Evolutionary conservation across 1,140 invertebrate species (phyloP), one percentile per base, ranked within the genome.

Genomic region (Bicyclus anynana): DNA sequence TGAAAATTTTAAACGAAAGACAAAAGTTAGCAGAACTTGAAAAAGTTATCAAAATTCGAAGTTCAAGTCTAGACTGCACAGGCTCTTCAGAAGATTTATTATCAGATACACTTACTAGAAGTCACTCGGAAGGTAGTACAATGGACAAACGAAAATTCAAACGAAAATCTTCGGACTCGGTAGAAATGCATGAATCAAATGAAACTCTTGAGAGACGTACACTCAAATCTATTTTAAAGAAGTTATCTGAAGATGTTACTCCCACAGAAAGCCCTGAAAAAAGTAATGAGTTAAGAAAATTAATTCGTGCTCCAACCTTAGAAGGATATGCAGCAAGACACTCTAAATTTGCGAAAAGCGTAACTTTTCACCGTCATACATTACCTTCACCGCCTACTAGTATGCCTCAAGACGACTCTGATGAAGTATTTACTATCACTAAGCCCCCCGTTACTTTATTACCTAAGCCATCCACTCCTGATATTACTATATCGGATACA

Each of bases 321-420:
- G 94, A 95, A 89, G 96, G 95, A 40, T 97, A 96, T 83, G 95
- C 94, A 17, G 95, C 95, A 26, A 90, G 95, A 75, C 95, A 96
- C 83, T 94, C 94, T 54, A 97, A 96, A 80, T 92, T 97, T 74
- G 92, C 94, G 29, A 97, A 97, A 90, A 96, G 95, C 85, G 95
- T 96, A 48, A 96, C 95, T 49, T 96, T 96, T 87, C 94, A 96
- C 82, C 90, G 95, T 59, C 93, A 94, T 78, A 96, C 95, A 54
- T 89, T 96, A 72, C 93, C 93, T 62, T 95, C 94, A 69, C 94
- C 94, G 48, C 94, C 95, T 12, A 81, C 85, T 49, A 92, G 91
- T 81, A 89, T 89, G 55, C 77, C 75, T 27, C 67, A 69, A 48
- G 80, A 87, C 66, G 49, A 62, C 14, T 66, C 69, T 44, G 62